Conservation (phyloP, 2,113 vertebrate genomes). For the Apaloderma vittatum region DNA sequence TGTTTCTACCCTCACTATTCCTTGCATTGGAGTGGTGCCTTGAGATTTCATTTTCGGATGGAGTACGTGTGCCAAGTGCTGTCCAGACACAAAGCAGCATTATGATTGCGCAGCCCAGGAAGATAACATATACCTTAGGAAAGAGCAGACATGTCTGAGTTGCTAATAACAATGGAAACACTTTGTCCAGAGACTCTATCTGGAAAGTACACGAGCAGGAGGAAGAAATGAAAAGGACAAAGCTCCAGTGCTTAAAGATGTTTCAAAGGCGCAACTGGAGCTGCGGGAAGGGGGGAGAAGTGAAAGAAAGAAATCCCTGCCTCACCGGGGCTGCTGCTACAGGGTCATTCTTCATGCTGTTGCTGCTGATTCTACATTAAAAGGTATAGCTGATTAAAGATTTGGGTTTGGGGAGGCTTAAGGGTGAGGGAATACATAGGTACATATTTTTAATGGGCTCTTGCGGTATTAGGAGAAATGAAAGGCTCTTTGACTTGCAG, state of each 20-base stretch:
- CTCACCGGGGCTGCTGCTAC: neutral
- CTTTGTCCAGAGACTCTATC: constrained; percentile 1
- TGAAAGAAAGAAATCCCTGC: neutral
- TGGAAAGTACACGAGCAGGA: neutral
- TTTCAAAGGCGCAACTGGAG: constrained; percentile 32
- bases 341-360: constrained; percentile 68
- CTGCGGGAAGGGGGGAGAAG: neutral
- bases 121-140: neutral
- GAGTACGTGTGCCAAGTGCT: neutral
- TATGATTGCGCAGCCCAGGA: neutral
- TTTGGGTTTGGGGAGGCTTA: constrained; percentile 53
- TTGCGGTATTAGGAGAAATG: constrained; percentile 51
- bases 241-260: constrained; percentile 13
- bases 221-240: constrained; percentile 25
- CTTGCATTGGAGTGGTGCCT: neutral
- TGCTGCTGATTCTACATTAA: constrained; percentile 70
- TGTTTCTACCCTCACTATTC: neutral
- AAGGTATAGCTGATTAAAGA: constrained; percentile 70
- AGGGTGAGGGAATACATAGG: constrained; percentile 24
- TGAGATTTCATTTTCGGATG: neutral
- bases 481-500: neutral
- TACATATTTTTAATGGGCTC: constrained; percentile 55
- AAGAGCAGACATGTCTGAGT: constrained; percentile 29
- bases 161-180: constrained; percentile 42
- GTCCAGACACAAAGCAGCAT: neutral